Conservation (phyloP, 2,113 vertebrate genomes). For the Archocentrus centrarchus region DNA sequence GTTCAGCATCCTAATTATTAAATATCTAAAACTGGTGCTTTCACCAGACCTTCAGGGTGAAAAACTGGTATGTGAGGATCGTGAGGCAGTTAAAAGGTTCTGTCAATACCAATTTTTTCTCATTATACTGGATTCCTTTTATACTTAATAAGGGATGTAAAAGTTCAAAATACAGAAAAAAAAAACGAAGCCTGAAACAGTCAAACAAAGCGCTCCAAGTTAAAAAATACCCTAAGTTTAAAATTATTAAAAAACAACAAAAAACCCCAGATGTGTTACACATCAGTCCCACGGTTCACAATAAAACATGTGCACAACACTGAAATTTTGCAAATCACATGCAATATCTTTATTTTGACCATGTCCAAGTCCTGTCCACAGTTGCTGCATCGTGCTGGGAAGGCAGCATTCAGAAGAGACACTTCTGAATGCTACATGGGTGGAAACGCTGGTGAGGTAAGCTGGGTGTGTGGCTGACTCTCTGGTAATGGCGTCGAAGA, state of each 20-base stretch:
- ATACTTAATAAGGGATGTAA: too few species aligned
- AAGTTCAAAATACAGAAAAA: too few species aligned
- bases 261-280: not conserved
- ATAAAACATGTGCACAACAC: not conserved
- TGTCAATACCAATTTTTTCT: too few species aligned
- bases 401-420: not conserved
- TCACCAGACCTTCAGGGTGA: too few species aligned
- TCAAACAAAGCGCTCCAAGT: too few species aligned
- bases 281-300: not conserved
- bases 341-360: not conserved
- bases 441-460: not conserved
- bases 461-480: not conserved
- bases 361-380: not conserved
- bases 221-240: too few species aligned
- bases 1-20: too few species aligned
- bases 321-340: not conserved
- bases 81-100: too few species aligned
- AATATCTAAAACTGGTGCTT: too few species aligned
- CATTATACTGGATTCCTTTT: too few species aligned
- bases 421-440: not conserved
- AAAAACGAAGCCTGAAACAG: not conserved
- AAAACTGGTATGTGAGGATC: too few species aligned
- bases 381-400: not conserved
- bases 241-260: not conserved
- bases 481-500: not conserved